Evolutionary conservation across 1,140 invertebrate species (phyloP).

Genomic region (Dufourea novaeangliae): DNA sequence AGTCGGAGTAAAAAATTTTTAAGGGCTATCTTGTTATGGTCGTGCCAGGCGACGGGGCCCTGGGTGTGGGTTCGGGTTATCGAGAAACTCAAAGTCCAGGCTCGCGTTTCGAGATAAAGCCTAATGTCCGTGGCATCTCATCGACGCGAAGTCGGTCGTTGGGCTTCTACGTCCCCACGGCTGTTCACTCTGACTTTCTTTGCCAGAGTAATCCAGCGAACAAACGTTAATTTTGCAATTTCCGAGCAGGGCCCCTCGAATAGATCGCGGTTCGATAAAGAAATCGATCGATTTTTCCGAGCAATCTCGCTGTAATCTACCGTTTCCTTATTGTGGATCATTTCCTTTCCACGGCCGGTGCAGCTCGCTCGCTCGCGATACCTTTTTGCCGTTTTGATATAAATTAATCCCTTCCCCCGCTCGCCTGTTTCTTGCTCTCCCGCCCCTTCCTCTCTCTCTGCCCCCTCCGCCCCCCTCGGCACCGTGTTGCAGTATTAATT

Average conservation of each 20-base stretch:
- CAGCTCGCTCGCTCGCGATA: constrained; percentile 12
- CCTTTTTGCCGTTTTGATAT: constrained; percentile 52
- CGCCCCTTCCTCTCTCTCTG: neutral
- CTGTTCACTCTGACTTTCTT: constrained; percentile 1
- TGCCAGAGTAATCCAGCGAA: too few relatives aligned
- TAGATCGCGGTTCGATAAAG: constrained; percentile 36
- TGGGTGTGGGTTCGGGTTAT: constrained; percentile 32
- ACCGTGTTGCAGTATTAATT: constrained; percentile 74
- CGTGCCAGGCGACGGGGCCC: neutral
- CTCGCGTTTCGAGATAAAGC: constrained; percentile 44
- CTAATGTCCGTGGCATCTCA: constrained; percentile 36
- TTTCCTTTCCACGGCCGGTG: constrained; percentile 45
- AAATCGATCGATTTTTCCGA: constrained; percentile 36
- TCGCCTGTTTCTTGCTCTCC: neutral
- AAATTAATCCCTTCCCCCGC: constrained; percentile 52
- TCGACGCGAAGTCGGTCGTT: neutral
- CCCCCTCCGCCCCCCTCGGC: neutral
- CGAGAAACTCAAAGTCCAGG: constrained; percentile 31
- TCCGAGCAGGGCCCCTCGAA: neutral
- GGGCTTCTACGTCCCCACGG: too few relatives aligned
- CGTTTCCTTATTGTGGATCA: constrained; percentile 25
- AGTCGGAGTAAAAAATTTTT: constrained; percentile 13
- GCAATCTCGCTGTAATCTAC: constrained; percentile 23
- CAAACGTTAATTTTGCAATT: constrained; percentile 39
- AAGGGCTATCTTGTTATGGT: constrained; percentile 19